Evolutionary conservation across 2,888 invertebrate genomes (phyloP), one percentile per base, ranked within the genome.

Genomic region (Ennomos fuscantarius): DNA sequence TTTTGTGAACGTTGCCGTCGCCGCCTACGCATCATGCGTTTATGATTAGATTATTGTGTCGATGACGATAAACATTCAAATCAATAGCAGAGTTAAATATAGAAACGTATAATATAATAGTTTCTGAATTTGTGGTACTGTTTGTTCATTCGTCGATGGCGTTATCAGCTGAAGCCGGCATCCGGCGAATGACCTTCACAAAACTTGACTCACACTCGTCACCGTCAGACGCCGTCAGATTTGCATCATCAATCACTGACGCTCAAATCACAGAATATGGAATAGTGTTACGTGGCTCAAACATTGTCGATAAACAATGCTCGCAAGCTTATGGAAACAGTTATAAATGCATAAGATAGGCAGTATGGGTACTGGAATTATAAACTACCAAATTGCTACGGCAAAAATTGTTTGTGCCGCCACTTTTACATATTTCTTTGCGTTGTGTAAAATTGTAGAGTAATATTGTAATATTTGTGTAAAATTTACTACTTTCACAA

Each of bases 131-230:
- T 35, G 49, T 56, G 13, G 47, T 49, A 52, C 45, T 56, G 66
- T 55, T 62, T 63, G 61, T 55, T 47, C 61, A 56, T 60, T 56
- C 59, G 65, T 65, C 62, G 56, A 62, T 63, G 62, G 61, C 66
- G 79, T 83, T 87, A 87, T 86, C 86, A 82, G 78, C 70, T 76
- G 77, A 69, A 75, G 78, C 70, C 70, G 73, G 72, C 72, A 79
- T 84, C 83, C 84, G 83, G 78, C 75, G 63, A 60, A 63, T 72
- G 84, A 70, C 86, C 84, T 86, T 84, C 82, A 71, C 63, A 56
- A 61, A 71, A 72, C 69, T 72, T 76, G 84, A 87, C 78, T 87
- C 86, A 85, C 68, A 42, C 41, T 31, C 69, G 61, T 48, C 54
- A 15, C 45, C 70, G 74, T 75, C 78, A 76, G 75, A 74, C 54